Conservation (phyloP, 2,888 invertebrate species). For the Dolichopus griseipennis region DNA sequence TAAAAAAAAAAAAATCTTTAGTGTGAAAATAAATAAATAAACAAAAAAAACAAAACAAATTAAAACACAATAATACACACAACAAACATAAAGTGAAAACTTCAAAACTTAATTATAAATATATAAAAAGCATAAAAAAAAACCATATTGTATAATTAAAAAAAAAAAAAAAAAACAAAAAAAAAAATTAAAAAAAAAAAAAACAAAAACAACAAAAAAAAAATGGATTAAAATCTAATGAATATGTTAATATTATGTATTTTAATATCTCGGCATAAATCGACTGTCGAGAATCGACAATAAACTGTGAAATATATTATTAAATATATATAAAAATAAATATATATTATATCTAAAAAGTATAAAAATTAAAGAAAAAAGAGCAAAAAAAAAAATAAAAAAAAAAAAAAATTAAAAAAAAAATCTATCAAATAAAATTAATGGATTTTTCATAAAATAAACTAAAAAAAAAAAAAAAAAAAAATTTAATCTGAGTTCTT, state of each 20-base stretch:
- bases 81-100: too few species aligned
- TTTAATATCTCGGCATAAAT: conserved; percentile 42
- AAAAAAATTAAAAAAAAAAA: conserved; percentile 14
- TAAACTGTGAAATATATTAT: conserved; percentile 43
- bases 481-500: too few species aligned
- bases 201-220: conserved; percentile 10
- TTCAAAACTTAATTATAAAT: too few species aligned
- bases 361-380: not conserved
- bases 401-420: conserved; percentile 1
- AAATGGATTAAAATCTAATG: conserved; percentile 9
- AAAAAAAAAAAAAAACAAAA: not conserved
- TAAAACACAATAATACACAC: too few species aligned
- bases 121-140: too few species aligned
- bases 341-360: conserved; percentile 6
- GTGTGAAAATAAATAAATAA: too few species aligned
- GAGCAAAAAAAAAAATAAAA: not conserved
- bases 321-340: conserved; percentile 7
- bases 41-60: too few species aligned
- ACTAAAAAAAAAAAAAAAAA: not conserved
- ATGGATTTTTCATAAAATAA: conserved; percentile 12
- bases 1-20: too few species aligned
- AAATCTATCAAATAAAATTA: conserved; percentile 10
- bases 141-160: too few species aligned
- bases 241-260: conserved; percentile 29
- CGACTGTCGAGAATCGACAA: conserved; percentile 45